Evolutionary conservation across 2,113 vertebrate species (phyloP).

Genomic region (Ciconia maguari): DNA sequence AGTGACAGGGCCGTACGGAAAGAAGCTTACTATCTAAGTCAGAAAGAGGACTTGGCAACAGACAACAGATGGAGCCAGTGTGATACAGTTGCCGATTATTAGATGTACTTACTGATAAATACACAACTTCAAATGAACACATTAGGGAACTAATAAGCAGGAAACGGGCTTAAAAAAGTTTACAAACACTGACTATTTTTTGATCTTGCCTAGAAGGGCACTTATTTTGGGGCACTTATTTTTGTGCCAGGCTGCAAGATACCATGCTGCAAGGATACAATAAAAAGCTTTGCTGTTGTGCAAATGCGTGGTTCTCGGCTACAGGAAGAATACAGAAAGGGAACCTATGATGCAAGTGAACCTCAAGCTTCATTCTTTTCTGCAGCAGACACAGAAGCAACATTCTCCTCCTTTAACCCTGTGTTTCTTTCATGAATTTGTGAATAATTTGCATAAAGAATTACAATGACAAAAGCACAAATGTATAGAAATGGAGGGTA

Average conservation of each 20-base stretch:
- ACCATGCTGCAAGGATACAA: not conserved
- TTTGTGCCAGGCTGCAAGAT: not conserved
- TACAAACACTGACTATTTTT: not conserved
- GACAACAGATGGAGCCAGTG: constrained; percentile 46
- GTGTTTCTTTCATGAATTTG: not conserved
- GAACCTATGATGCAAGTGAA: constrained; percentile 40
- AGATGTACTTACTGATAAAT: not conserved
- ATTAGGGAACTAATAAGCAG: not conserved
- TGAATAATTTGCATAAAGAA: not conserved
- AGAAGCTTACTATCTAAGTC: constrained; percentile 40
- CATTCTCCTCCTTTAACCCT: not conserved
- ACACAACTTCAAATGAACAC: not conserved
- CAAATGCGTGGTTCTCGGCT: not conserved
- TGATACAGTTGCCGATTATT: not conserved
- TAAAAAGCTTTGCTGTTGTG: not conserved
- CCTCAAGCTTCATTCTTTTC: constrained; percentile 32
- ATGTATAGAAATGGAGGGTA: not conserved
- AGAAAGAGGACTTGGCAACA: constrained; percentile 19
- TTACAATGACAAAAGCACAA: not conserved
- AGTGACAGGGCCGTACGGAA: constrained; percentile 1
- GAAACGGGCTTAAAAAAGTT: not conserved
- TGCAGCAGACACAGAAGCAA: not conserved
- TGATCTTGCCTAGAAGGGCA: not conserved
- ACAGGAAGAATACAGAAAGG: constrained; percentile 17
- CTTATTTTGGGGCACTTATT: not conserved